Evolutionary conservation across 2,888 invertebrate species (phyloP).

Genomic region (Orgyia antiqua): DNA sequence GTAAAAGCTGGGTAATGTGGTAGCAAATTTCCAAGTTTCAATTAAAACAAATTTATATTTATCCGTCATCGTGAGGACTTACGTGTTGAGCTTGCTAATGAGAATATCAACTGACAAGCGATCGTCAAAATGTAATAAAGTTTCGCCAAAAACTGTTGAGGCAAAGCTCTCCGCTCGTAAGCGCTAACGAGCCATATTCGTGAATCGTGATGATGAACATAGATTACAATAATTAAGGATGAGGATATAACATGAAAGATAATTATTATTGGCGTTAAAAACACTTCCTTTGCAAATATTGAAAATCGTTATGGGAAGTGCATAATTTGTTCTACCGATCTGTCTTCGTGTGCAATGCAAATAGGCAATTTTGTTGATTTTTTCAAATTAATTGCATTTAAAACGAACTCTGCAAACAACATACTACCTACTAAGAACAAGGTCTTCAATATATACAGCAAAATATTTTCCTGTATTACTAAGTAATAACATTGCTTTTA

Average conservation of each 20-base stretch:
- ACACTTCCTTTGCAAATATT: slow-evolving; percentile 18
- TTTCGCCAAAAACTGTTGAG: slow-evolving; percentile 31
- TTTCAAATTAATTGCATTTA: too few species aligned
- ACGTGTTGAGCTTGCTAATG: slow-evolving; percentile 25
- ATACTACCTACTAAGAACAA: too few species aligned
- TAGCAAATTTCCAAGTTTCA: slow-evolving; percentile 20
- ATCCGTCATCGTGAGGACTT: slow-evolving; percentile 13
- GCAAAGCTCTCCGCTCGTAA: slow-evolving; percentile 19
- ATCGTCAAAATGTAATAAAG: slow-evolving; percentile 36
- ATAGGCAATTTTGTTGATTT: slow-evolving; percentile 3
- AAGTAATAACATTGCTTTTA: too few species aligned
- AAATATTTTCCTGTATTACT: too few species aligned
- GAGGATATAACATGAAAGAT: slow-evolving; percentile 18
- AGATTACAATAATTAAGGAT: slow-evolving; percentile 24
- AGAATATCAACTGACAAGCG: slow-evolving; percentile 25
- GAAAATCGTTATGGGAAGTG: slow-evolving; percentile 6
- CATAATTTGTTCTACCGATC: slow-evolving; percentile 11
- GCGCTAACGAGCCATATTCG: slow-evolving; percentile 32
- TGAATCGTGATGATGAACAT: slow-evolving; percentile 25
- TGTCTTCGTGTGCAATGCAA: slow-evolving; percentile 5
- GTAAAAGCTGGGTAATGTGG: too few species aligned
- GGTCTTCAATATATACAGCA: too few species aligned
- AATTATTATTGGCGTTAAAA: slow-evolving; percentile 13
- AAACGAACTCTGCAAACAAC: too few species aligned
- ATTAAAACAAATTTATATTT: slow-evolving; percentile 29